Base-by-base conservation (phyloP, 2,888 invertebrate genomes). In the Stictocephala bisonia region DNA sequence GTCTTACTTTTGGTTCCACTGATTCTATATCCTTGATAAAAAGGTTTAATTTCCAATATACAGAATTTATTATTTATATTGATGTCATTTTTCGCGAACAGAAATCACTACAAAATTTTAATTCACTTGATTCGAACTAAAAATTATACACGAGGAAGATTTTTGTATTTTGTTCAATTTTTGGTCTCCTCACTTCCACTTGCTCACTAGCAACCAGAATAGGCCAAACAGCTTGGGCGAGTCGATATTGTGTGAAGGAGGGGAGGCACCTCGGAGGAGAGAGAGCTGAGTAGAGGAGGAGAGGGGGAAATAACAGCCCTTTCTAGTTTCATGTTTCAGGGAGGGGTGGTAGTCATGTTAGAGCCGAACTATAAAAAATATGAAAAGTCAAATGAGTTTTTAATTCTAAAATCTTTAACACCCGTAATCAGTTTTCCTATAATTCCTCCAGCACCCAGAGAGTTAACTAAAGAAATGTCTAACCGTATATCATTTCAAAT, bases 171-270 rank as follows among this genome's bases (percentile, higher is more conserved):
- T 60, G 31, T 29, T 22, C 41, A 44, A 64, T 41, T 64, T 64
- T 64, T 26, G 64, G 15, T 64, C 41, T 64, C 27, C 64, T 64
- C 60, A 60, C 60, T 60, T 71, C 44, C 58, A 40, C 72, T 72
- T 70, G 69, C 60, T 70, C 40, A 70, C 70, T 53, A 50, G 73
- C 70, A 48, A 70, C 73, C 68, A 73, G 73, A 72, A 73, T 73
- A 73, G 73, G 73, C 73, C 76, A 77, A 76, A 78, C 78, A 76
- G 75, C 75, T 78, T 73, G 78, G 78, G 53, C 75, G 75, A 78
- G 76, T 78, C 78, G 75, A 78, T 75, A 76, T 72, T 50, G 60
- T 66, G 41, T 50, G 68, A 72, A 44, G 35, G 72, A 75, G 77
- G 78, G 78, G 76, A 51, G 70, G 24, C 4, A 22, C 64, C 29